These are phyloP conservation scores for Planiliza haematocheilus DNA, from an alignment of 2,113 vertebrate species.

Conservation along the genomic window DNA sequence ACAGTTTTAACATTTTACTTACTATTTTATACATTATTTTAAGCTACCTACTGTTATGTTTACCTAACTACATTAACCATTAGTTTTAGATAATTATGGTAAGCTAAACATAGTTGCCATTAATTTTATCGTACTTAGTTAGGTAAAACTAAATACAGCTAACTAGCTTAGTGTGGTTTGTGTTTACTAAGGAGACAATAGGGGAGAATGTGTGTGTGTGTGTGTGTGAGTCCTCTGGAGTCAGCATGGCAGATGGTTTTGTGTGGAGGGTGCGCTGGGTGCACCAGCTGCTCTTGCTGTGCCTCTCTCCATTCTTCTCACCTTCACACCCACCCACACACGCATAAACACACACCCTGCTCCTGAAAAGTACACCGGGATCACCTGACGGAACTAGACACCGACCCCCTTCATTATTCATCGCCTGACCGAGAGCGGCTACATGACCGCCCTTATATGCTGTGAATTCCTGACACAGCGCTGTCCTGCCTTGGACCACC, in stretches of 20 bases:
- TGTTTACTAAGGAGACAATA: constrained; percentile 22
- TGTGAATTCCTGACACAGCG: constrained; percentile 39
- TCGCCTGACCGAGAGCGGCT: constrained; percentile 38
- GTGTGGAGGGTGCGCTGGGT: constrained; percentile 58
- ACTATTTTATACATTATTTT: no score
- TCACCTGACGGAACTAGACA: constrained; percentile 76
- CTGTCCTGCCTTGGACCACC: not conserved
- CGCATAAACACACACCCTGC: constrained; percentile 10
- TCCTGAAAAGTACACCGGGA: constrained; percentile 64
- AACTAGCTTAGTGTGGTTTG: not conserved
- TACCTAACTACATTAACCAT: no score
- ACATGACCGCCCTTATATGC: constrained; percentile 46
- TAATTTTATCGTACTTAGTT: no score
- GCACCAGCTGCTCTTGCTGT: constrained; percentile 71
- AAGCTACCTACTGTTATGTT: no score
- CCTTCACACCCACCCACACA: constrained; percentile 36
- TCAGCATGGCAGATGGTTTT: constrained; percentile 69
- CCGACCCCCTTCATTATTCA: constrained; percentile 77
- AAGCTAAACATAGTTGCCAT: no score
- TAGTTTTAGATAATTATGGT: no score
- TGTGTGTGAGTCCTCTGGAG: constrained; percentile 32
- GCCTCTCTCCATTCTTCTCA: constrained; percentile 63
- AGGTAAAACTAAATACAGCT: no score
- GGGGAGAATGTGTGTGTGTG: not conserved
- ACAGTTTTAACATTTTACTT: no score